Percentiles rank a stretch among this genome's conserved stretches.
These are phyloP conservation scores for Poliocrania exsul DNA, from an alignment of 2,797 vertebrate species.

Conservation along the genomic window DNA sequence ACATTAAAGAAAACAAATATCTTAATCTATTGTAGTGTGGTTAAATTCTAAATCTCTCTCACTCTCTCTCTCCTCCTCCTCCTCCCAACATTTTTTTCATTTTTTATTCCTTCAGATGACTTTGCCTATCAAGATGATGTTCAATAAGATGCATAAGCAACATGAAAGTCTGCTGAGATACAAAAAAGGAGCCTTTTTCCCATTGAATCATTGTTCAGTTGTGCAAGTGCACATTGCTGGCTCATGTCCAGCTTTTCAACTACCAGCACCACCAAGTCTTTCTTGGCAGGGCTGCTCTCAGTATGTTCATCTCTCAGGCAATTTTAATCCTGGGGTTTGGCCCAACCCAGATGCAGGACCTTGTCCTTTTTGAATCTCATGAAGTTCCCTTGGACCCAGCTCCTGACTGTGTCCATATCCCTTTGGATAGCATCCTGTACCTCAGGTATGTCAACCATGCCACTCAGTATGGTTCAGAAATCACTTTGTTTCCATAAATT, in stretches of 20 bases:
- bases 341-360: not conserved
- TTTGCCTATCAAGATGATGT: not conserved
- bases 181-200: not conserved
- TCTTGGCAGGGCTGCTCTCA: not conserved
- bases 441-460: not conserved
- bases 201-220: not conserved
- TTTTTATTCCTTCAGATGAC: not conserved
- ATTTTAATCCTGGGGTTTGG: not conserved
- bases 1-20: not conserved
- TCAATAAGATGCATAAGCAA: not conserved
- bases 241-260: not conserved
- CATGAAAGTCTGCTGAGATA: not conserved
- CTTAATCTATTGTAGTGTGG: not conserved
- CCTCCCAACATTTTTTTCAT: not conserved
- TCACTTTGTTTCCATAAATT: not conserved
- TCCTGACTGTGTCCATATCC: not conserved
- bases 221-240: not conserved
- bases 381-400: not conserved
- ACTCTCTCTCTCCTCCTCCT: not conserved
- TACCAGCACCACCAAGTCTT: not conserved
- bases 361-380: not conserved
- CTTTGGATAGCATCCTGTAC: not conserved
- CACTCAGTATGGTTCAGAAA: not conserved
- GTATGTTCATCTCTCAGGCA: fast-evolving
- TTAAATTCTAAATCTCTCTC: not conserved